Conservation (phyloP, 2,113 vertebrate species). For the Epinephelus fuscoguttatus region DNA sequence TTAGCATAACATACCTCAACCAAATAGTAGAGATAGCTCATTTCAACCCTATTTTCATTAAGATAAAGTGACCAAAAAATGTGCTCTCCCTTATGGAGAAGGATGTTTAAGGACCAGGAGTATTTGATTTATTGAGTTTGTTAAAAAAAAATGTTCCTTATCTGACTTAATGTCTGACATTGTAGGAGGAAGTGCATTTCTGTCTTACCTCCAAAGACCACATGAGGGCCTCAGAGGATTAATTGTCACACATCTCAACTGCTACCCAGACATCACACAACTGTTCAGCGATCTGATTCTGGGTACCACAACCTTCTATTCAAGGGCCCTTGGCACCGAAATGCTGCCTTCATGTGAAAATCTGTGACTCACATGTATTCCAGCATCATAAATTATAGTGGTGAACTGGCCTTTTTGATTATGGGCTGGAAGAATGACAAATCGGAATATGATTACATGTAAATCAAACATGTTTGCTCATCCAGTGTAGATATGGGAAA, state of each 20-base stretch:
- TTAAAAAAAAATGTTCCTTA: too few relatives aligned
- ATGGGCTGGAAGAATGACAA: constrained; percentile 36
- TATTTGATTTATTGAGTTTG: too few relatives aligned
- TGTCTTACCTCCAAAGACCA: constrained; percentile 38
- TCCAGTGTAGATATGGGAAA: not conserved
- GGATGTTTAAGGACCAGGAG: too few relatives aligned
- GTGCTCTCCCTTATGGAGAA: too few relatives aligned
- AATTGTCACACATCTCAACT: constrained; percentile 2
- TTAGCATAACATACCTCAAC: too few relatives aligned
- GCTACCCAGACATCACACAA: not conserved
- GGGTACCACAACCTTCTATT: constrained; percentile 4
- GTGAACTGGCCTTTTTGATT: constrained; percentile 38
- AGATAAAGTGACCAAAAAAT: too few relatives aligned
- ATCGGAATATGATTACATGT: constrained; percentile 55
- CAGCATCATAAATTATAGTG: constrained; percentile 29
- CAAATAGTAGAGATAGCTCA: too few relatives aligned
- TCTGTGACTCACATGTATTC: constrained; percentile 14
- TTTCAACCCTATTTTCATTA: too few relatives aligned
- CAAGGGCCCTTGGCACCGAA: constrained; percentile 11
- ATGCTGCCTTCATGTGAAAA: constrained; percentile 44
- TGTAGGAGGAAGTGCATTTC: too few relatives aligned
- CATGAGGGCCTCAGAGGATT: constrained; percentile 66
- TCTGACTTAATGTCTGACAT: too few relatives aligned
- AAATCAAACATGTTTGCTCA: constrained; percentile 38
- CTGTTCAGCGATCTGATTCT: not conserved